Conservation (phyloP, 2,797 vertebrate genomes). For the Peromyscus eremicus region DNA sequence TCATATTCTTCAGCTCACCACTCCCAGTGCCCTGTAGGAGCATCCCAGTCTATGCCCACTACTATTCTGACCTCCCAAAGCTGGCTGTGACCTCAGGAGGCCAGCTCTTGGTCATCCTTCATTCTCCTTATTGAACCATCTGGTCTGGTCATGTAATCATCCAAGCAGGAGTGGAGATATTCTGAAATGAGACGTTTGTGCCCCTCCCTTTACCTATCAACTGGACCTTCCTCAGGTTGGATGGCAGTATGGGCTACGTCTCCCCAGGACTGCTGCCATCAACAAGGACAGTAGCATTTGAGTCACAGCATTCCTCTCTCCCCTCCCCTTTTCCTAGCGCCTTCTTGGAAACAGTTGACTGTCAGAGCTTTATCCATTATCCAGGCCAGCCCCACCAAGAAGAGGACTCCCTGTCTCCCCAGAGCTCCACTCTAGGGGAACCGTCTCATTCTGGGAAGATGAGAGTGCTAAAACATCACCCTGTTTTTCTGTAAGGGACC, state of each 20-base stretch:
- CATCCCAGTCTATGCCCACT: background rate
- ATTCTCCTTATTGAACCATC: background rate
- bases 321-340: background rate
- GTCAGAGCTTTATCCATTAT: background rate
- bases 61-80: background rate
- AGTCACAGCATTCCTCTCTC: background rate
- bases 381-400: background rate
- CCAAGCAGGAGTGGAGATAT: background rate
- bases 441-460: background rate
- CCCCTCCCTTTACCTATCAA: background rate
- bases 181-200: background rate
- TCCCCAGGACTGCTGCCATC: background rate
- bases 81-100: background rate
- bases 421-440: background rate
- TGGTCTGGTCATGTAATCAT: background rate
- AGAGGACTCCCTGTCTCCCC: background rate
- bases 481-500: background rate
- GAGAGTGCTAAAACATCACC: background rate
- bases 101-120: background rate
- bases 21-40: too few relatives aligned
- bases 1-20: background rate
- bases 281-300: background rate
- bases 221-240: background rate
- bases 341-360: background rate
- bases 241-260: background rate